These are phyloP conservation scores for Chironomus riparius DNA, from an alignment of 2,888 invertebrate genomes.

Conservation along the genomic window DNA sequence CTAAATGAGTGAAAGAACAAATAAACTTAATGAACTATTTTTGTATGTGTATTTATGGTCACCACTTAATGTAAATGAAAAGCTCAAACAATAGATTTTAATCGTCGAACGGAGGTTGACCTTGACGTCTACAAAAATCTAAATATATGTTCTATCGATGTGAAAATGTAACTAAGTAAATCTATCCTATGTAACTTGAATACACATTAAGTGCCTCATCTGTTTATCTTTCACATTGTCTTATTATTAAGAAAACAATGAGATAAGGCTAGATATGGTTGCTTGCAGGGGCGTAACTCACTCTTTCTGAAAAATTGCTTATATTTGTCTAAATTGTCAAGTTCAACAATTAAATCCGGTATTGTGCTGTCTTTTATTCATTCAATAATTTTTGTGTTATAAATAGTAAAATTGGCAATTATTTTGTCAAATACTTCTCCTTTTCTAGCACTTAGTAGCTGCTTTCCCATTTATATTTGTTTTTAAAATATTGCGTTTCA, in stretches of 20 bases:
- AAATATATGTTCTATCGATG: too few species aligned
- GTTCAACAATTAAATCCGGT: too few species aligned
- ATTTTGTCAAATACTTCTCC: slow-evolving; percentile 5
- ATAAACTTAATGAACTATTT: not conserved
- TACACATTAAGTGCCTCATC: too few species aligned
- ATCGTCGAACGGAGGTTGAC: not conserved
- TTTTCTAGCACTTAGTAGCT: not conserved
- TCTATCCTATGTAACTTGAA: not conserved
- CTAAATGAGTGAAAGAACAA: not conserved
- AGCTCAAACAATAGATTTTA: not conserved
- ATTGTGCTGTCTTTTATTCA: not conserved
- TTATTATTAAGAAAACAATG: too few species aligned
- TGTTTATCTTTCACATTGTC: too few species aligned
- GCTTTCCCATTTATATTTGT: not conserved
- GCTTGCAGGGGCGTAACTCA: too few species aligned
- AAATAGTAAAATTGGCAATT: slow-evolving; percentile 3
- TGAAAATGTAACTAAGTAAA: not conserved
- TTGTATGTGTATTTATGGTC: not conserved
- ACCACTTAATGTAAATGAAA: not conserved
- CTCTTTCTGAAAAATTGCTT: too few species aligned
- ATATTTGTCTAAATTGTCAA: too few species aligned
- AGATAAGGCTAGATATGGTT: too few species aligned
- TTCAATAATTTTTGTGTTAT: too few species aligned
- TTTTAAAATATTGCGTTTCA: not conserved
- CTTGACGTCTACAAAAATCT: not conserved